A percentile compares a stretch with the other conserved stretches of the same genome.
These are phyloP conservation scores for Pseudomyrmex sp. DNA, from an alignment of 1,140 invertebrate species.

Conservation along the genomic window DNA sequence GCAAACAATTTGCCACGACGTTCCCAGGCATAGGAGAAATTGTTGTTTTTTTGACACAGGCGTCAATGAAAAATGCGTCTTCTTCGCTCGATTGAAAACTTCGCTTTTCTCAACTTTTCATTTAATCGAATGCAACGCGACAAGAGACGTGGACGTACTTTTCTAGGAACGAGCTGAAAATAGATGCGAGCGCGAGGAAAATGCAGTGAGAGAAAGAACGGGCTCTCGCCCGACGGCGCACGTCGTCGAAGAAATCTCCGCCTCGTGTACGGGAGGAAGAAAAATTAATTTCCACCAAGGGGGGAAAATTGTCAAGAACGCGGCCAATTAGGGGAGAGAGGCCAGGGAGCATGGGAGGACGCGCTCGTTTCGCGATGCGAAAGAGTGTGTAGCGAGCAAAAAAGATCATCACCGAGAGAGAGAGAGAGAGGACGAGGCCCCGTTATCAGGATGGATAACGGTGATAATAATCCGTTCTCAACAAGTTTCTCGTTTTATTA, in stretches of 20 bases:
- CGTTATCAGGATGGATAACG: conserved; percentile 67
- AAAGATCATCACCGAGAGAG: background rate
- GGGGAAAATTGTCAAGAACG: conserved; percentile 56
- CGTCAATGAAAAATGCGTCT: background rate
- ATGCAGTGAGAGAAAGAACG: background rate
- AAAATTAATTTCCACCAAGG: conserved; percentile 60
- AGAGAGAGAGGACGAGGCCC: conserved; percentile 37
- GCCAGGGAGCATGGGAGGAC: background rate
- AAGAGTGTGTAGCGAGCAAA: conserved; percentile 15
- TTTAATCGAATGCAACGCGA: background rate
- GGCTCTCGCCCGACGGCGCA: no score
- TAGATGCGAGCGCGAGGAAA: conserved; percentile 7
- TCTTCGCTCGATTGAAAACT: background rate
- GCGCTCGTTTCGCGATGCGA: conserved; percentile 22
- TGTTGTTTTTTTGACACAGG: background rate
- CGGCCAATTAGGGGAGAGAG: conserved; percentile 55
- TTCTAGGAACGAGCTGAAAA: background rate
- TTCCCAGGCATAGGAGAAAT: no score
- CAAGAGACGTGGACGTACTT: background rate
- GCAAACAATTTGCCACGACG: background rate
- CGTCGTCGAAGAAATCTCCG: background rate
- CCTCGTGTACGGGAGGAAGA: background rate
- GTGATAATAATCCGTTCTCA: conserved; percentile 59
- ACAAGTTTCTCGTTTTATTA: conserved; percentile 32
- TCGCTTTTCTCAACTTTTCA: background rate